Percentiles rank a stretch among this genome's conserved stretches.
phyloP scores from a whole-genome alignment of 2,113 vertebrate genomes.

The Girardinichthys multiradiatus region DNA sequence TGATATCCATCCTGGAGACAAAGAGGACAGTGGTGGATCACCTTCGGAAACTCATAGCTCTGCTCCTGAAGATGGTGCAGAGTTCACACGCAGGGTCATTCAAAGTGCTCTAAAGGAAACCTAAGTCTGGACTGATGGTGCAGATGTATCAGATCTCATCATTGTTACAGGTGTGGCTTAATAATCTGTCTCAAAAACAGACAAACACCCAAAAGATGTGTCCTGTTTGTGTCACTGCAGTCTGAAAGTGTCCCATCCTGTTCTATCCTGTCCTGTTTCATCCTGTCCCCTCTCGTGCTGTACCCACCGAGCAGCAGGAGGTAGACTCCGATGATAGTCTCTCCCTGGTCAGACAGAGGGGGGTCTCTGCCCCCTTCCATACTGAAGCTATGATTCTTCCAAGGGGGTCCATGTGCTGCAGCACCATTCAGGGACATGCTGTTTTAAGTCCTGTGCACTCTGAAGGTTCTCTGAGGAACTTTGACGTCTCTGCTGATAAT shows the following conservation, averaged over 20 bases:
- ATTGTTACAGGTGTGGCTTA: too few relatives aligned
- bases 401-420: not conserved
- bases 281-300: not conserved
- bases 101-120: too few relatives aligned
- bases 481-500: constrained; percentile 25
- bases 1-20: constrained; percentile 61
- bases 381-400: constrained; percentile 62
- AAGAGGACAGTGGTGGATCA: not conserved
- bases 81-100: not conserved
- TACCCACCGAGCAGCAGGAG: constrained; percentile 65
- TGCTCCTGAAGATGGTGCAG: too few relatives aligned
- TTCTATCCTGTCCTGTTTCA: too few relatives aligned
- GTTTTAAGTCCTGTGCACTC: not conserved
- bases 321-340: constrained; percentile 70
- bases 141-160: too few relatives aligned
- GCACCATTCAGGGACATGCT: constrained; percentile 7
- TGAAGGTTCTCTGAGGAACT: not conserved
- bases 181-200: not conserved
- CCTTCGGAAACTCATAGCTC: too few relatives aligned
- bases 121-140: not conserved
- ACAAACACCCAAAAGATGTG: too few relatives aligned
- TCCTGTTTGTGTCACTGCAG: too few relatives aligned
- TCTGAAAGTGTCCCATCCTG: too few relatives aligned
- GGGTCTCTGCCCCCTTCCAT: constrained; percentile 48
- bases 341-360: constrained; percentile 65